Base-by-base conservation (phyloP, 2,888 invertebrate genomes). In the Poecilobothrus nobilitatus region DNA sequence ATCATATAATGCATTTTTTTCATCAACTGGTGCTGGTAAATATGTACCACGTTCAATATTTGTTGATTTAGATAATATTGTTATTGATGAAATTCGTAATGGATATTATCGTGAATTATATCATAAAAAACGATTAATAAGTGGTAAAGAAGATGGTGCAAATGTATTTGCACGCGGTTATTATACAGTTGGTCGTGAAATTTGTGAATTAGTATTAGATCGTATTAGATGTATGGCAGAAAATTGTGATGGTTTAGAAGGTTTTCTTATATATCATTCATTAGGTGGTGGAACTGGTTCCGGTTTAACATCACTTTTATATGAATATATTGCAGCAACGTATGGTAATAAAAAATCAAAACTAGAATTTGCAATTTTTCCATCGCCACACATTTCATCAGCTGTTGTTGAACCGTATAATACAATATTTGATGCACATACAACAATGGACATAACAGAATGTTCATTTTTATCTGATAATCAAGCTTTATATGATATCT, bases 381-480 rank as follows among this genome's bases (percentile, higher is more conserved):
- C 27, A 66, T 64, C 73, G 74, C n/a, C 85, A 2, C 71, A 92
- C 87, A 91, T 91, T 27, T 91, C 91, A 12, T 91, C 91, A 9
- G 91, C 91, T 20, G 91, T 91, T 3, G 91, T 91, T 66, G 91
- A 91, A 81, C 95, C 95, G 0, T 96, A 95, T 85, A 95, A 95
- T 83, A 94, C 95, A 1, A 94, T 95, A 77, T 83, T 95, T 73
- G 94, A 94, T 21, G 95, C 95, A 8, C 95, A 95, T 83, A 95
- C 94, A 1, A 94, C 94, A 1, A 81, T 90, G 74, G 89, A 89
- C 80, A 94, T 93, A 83, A 91, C 91, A 0, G 93, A 94, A 82
- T 94, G 93, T 82, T 91, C 93, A 68, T 94, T 94, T 82, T 92
- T 93, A 92, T 93, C 92, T n/a, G 94, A 94, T 84, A 94, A 94